These are phyloP conservation scores for Knipowitschia caucasica DNA, from an alignment of 2,797 vertebrate species.

Conservation along the genomic window DNA sequence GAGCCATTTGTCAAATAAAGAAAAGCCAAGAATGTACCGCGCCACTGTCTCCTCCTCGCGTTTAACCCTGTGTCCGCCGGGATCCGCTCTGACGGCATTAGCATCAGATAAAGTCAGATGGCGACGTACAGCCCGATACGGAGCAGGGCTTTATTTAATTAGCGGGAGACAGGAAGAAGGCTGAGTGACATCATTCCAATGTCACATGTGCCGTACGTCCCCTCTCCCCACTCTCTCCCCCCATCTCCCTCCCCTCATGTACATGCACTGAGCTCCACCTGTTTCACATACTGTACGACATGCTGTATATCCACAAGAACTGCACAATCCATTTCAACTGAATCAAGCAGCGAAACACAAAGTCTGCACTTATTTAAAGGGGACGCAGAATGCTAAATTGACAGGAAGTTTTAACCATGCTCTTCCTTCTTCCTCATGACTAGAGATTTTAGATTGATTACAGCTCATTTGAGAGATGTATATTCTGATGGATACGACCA, in stretches of 20 bases:
- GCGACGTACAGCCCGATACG: slow-evolving; percentile 16
- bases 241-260: not conserved
- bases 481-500: too few relatives aligned
- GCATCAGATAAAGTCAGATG: slow-evolving; percentile 25
- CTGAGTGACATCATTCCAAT: slow-evolving; percentile 64
- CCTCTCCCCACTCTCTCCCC: not conserved
- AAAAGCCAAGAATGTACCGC: slow-evolving; percentile 59
- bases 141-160: slow-evolving; percentile 60
- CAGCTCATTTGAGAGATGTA: too few relatives aligned
- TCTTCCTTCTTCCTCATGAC: too few relatives aligned
- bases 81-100: slow-evolving; percentile 52
- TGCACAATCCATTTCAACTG: not conserved
- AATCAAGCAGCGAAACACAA: not conserved
- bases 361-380: not conserved
- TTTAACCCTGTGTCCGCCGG: slow-evolving; percentile 43
- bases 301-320: slow-evolving; percentile 9
- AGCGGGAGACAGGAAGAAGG: slow-evolving; percentile 58
- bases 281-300: slow-evolving; percentile 37
- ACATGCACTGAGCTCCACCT: slow-evolving; percentile 55
- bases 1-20: slow-evolving; percentile 72
- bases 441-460: too few relatives aligned
- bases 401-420: too few relatives aligned
- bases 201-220: slow-evolving; percentile 25
- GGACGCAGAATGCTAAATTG: too few relatives aligned
- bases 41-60: slow-evolving; percentile 43